Conservation (phyloP, 2,113 vertebrate genomes). For the Coptodon rendalli region DNA sequence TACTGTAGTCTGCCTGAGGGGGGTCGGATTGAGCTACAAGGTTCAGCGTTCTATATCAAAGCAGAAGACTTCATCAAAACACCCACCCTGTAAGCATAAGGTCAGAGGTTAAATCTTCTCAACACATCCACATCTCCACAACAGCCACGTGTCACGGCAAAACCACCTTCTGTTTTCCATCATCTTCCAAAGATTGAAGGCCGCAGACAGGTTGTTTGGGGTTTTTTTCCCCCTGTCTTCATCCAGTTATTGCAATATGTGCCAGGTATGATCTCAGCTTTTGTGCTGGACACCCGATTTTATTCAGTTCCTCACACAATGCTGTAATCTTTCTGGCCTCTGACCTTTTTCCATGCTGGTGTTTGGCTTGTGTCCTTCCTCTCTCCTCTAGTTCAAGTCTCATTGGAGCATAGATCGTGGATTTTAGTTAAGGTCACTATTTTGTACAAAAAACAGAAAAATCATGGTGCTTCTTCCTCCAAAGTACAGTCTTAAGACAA, state of each 20-base stretch:
- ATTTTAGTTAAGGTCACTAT: background rate
- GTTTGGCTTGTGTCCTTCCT: background rate
- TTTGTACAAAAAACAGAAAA: background rate
- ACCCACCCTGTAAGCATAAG: background rate
- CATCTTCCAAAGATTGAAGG: background rate
- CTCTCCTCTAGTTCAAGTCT: background rate
- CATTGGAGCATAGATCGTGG: background rate
- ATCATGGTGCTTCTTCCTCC: background rate
- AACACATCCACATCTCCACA: background rate
- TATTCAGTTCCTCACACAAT: background rate
- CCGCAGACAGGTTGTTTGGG: background rate
- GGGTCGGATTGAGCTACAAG: background rate
- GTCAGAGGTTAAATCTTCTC: background rate
- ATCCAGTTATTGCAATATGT: background rate
- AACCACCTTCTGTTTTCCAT: constrained; percentile 5
- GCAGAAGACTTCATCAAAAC: background rate
- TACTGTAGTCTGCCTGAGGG: background rate
- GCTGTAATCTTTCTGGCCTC: constrained; percentile 12
- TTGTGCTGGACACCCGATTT: constrained; percentile 10
- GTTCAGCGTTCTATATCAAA: background rate
- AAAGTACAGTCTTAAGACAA: background rate
- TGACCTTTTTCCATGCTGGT: constrained; percentile 27
- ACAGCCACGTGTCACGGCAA: background rate
- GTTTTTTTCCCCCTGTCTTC: background rate
- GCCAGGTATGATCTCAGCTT: constrained; percentile 40